Conservation (phyloP, 2,797 vertebrate genomes). For the Poecilia gillii region DNA sequence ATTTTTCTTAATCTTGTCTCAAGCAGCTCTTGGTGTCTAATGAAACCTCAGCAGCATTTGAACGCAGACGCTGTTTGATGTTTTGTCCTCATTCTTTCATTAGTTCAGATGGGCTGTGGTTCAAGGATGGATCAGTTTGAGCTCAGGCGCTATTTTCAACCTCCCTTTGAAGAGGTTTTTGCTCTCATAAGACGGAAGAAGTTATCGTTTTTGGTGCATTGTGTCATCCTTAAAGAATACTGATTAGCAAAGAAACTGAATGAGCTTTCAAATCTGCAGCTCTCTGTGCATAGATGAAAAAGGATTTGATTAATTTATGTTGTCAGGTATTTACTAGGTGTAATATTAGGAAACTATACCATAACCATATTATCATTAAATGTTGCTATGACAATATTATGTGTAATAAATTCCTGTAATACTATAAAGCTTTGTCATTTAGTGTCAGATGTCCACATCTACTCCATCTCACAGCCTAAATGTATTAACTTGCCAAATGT, state of each 20-base stretch:
- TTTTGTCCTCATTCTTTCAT: constrained; percentile 69
- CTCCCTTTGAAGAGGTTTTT: constrained; percentile 54
- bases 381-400: neutral
- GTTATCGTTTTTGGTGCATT: constrained; percentile 33
- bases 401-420: neutral
- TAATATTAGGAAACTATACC: neutral
- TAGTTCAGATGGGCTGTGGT: constrained; percentile 28
- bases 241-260: constrained; percentile 32
- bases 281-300: constrained; percentile 25
- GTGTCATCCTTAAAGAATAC: constrained; percentile 22
- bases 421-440: neutral
- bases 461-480: neutral
- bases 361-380: neutral
- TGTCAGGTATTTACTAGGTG: neutral
- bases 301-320: constrained; percentile 1
- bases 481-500: neutral
- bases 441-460: neutral
- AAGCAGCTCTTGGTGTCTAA: constrained; percentile 30
- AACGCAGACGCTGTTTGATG: constrained; percentile 46
- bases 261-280: constrained; percentile 36
- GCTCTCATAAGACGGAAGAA: constrained; percentile 40
- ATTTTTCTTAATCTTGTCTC: constrained; percentile 22
- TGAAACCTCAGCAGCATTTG: constrained; percentile 33
- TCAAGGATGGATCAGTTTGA: constrained; percentile 55
- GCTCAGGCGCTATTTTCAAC: constrained; percentile 47